These are phyloP conservation scores for Malaclemys terrapin DNA, from an alignment of 2,113 vertebrate genomes.

Conservation along the genomic window DNA sequence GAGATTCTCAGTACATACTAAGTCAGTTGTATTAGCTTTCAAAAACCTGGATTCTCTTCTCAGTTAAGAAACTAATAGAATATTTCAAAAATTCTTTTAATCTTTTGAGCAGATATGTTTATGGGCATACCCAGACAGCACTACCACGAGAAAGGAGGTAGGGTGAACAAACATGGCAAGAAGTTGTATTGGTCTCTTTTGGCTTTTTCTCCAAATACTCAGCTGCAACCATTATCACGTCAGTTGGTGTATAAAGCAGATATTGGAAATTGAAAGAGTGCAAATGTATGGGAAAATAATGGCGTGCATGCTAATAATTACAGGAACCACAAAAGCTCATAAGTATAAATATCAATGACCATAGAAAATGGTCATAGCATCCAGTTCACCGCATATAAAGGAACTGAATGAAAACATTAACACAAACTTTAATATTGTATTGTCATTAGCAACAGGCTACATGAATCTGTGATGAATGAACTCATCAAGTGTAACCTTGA, in stretches of 20 bases:
- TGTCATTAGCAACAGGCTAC: not conserved
- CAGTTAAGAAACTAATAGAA: not conserved
- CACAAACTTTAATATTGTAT: not conserved
- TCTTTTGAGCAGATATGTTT: not conserved
- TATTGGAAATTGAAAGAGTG: not conserved
- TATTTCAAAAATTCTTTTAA: not conserved
- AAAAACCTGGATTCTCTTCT: not conserved
- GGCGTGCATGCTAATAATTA: not conserved
- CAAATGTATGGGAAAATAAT: not conserved
- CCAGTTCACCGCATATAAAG: not conserved
- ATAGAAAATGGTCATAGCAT: not conserved
- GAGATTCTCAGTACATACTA: not conserved
- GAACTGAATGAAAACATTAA: not conserved
- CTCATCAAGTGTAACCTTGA: not conserved
- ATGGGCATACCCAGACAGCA: fast-evolving
- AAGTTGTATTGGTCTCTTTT: not conserved
- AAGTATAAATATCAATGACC: not conserved
- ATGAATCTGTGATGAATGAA: not conserved
- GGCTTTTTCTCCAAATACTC: not conserved
- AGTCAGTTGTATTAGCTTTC: not conserved
- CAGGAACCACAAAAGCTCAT: not conserved
- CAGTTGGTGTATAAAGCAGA: not conserved
- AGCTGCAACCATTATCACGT: not conserved
- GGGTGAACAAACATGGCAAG: not conserved
- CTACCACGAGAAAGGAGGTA: not conserved